A percentile compares a stretch with the other conserved stretches of the same genome.
Conservation (phyloP, 2,888 invertebrate genomes). For the Chorisops tibialis region DNA sequence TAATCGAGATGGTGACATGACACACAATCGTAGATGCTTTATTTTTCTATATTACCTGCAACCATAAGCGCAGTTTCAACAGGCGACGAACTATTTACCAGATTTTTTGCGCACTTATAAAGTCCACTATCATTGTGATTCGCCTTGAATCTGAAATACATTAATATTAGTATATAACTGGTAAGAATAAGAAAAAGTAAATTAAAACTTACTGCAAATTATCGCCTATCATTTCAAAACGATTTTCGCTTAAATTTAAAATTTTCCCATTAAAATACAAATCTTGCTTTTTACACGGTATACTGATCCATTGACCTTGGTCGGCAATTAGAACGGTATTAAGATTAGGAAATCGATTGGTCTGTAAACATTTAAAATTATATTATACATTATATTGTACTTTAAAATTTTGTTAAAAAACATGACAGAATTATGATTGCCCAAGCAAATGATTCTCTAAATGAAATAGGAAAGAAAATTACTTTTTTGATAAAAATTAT, state of each 20-base stretch:
- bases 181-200: not conserved
- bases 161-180: not conserved
- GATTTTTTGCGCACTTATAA: slow-evolving; percentile 58
- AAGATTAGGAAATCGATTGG: too few relatives aligned
- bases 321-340: not conserved
- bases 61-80: slow-evolving; percentile 52
- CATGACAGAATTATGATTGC: too few relatives aligned
- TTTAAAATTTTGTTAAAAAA: too few relatives aligned
- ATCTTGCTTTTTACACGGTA: not conserved
- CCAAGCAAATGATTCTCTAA: too few relatives aligned
- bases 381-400: too few relatives aligned
- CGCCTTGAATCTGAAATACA: slow-evolving; percentile 53
- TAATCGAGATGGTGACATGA: too few relatives aligned
- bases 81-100: slow-evolving; percentile 54
- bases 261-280: not conserved
- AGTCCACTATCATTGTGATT: slow-evolving; percentile 58
- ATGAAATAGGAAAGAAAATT: too few relatives aligned
- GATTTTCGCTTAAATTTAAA: not conserved
- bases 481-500: too few relatives aligned
- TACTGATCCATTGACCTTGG: slow-evolving; percentile 7
- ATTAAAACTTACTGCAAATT: not conserved
- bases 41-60: too few relatives aligned
- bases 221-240: not conserved
- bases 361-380: too few relatives aligned
- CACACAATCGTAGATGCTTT: too few relatives aligned